These are phyloP conservation scores for Sandelia bainsii DNA, from an alignment of 2,797 vertebrate genomes.

Conservation along the genomic window DNA sequence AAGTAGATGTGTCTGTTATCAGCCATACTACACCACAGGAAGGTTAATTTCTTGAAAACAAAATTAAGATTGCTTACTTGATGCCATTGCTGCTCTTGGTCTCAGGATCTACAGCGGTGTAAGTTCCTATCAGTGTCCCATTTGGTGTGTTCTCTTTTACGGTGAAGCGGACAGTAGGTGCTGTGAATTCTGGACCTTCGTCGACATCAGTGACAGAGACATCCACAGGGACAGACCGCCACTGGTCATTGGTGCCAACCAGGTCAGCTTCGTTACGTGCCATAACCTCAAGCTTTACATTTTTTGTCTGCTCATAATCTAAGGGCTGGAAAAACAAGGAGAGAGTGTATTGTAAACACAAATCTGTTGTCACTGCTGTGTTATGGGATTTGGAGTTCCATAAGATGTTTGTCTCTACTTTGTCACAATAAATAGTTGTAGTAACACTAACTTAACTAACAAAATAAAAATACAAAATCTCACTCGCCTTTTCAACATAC, in stretches of 20 bases:
- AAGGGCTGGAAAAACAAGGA: slow-evolving; percentile 79
- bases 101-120: slow-evolving; percentile 88
- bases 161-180: slow-evolving; percentile 67
- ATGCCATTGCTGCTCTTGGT: slow-evolving; percentile 85
- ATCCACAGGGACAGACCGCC: slow-evolving; percentile 79
- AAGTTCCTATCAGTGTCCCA: slow-evolving; percentile 83
- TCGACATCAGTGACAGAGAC: slow-evolving; percentile 83
- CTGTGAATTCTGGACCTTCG: slow-evolving; percentile 89
- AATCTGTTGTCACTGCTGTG: background rate
- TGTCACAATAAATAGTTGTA: background rate
- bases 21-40: background rate
- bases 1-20: background rate
- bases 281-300: slow-evolving; percentile 81
- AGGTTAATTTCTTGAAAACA: background rate
- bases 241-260: slow-evolving; percentile 55
- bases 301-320: slow-evolving; percentile 83
- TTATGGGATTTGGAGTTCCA: background rate
- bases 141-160: slow-evolving; percentile 84
- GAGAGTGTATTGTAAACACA: background rate
- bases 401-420: background rate
- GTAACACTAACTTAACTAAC: background rate
- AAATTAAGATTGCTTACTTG: slow-evolving; percentile 73
- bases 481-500: slow-evolving; percentile 86
- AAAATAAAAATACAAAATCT: background rate
- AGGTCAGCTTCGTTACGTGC: slow-evolving; percentile 87